Conservation (phyloP, 2,888 invertebrate genomes). For the Andrena chrysosceles region DNA sequence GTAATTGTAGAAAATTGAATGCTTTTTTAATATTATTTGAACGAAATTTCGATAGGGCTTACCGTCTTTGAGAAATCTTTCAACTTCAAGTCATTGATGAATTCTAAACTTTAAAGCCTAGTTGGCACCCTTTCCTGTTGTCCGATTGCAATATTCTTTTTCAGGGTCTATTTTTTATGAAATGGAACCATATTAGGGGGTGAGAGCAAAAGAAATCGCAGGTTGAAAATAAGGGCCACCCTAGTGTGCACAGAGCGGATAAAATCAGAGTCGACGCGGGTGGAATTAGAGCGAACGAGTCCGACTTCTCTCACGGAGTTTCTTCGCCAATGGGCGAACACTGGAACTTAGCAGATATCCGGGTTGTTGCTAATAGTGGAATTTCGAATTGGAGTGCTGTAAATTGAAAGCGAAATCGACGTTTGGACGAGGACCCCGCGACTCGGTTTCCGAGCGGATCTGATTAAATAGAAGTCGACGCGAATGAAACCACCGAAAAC, state of each 20-base stretch:
- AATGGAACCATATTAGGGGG: too few relatives aligned
- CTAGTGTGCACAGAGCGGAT: neutral
- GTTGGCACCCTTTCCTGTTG: too few relatives aligned
- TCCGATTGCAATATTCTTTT: too few relatives aligned
- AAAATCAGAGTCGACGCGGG: constrained; percentile 13
- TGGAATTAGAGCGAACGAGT: neutral
- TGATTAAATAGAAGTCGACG: constrained; percentile 34
- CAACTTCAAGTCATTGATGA: too few relatives aligned
- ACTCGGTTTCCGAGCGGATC: constrained; percentile 22
- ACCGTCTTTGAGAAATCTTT: too few relatives aligned
- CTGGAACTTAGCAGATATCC: neutral
- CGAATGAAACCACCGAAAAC: constrained; percentile 8
- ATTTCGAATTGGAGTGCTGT: constrained; percentile 37
- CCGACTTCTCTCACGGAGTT: constrained; percentile 6
- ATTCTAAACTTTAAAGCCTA: too few relatives aligned
- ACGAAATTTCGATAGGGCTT: too few relatives aligned
- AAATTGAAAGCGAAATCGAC: constrained; percentile 49
- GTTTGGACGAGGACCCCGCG: constrained; percentile 5
- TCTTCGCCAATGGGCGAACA: neutral
- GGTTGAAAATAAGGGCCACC: too few relatives aligned
- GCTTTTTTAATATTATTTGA: too few relatives aligned
- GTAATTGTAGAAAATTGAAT: too few relatives aligned
- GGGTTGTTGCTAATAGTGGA: neutral
- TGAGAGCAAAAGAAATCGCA: too few relatives aligned
- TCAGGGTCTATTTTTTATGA: too few relatives aligned